Evolutionary conservation across 2,888 invertebrate genomes (phyloP).

Genomic region (Parochlus steinenii): DNA sequence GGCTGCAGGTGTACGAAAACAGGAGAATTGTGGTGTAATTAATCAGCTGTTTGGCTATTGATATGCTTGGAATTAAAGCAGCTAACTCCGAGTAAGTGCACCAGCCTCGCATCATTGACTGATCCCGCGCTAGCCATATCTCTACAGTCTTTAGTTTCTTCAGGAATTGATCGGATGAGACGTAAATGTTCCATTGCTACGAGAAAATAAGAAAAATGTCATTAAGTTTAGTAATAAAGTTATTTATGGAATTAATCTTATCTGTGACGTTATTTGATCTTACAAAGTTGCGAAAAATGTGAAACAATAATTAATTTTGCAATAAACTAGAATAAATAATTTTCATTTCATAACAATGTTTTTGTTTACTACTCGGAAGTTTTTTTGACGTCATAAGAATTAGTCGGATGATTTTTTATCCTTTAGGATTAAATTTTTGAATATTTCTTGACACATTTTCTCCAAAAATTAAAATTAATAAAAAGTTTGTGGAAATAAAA

Average conservation of each 20-base stretch:
- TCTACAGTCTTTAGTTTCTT: constrained; percentile 51
- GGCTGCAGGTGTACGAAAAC: constrained; percentile 28
- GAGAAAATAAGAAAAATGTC: too few relatives aligned
- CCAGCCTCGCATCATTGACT: constrained; percentile 59
- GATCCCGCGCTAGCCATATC: constrained; percentile 50
- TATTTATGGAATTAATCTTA: too few relatives aligned
- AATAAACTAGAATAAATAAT: constrained; percentile 11
- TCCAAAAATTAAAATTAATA: too few relatives aligned
- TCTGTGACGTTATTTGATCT: too few relatives aligned
- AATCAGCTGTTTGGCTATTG: constrained; percentile 24
- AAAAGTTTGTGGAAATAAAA: constrained; percentile 6
- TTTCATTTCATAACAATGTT: constrained; percentile 1
- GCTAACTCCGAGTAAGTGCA: constrained; percentile 67
- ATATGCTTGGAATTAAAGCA: constrained; percentile 29
- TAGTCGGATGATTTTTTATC: too few relatives aligned
- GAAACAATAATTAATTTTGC: constrained; percentile 9
- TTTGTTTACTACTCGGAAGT: constrained; percentile 3
- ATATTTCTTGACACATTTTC: too few relatives aligned
- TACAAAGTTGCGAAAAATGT: too few relatives aligned
- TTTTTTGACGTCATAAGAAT: background rate
- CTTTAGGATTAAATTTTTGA: too few relatives aligned
- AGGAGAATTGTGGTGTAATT: constrained; percentile 26
- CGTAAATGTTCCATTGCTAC: constrained; percentile 82
- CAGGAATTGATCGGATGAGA: constrained; percentile 60
- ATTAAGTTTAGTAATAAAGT: too few relatives aligned